These are phyloP conservation scores for Mastomys coucha DNA, from an alignment of 2,113 vertebrate genomes.

Conservation along the genomic window DNA sequence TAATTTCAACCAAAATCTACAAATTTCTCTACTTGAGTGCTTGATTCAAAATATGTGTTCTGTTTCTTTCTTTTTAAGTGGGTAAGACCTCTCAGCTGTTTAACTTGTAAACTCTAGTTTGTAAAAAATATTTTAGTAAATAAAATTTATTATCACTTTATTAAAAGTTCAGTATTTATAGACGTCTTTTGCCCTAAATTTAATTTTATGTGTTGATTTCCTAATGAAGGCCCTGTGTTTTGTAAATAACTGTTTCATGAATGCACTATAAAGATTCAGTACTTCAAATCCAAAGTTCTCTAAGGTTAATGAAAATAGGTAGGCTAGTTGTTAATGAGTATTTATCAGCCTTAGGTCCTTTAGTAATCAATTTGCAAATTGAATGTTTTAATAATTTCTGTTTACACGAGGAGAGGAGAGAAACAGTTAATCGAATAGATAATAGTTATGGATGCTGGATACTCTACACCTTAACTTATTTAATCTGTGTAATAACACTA, in stretches of 20 bases:
- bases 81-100: not conserved
- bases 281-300: constrained; percentile 41
- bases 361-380: constrained; percentile 4
- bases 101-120: not conserved
- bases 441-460: not conserved
- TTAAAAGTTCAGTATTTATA: not conserved
- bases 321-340: constrained; percentile 34
- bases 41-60: not conserved
- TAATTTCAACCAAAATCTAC: not conserved
- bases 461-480: not conserved
- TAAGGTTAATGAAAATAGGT: not conserved
- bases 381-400: constrained; percentile 19
- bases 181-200: constrained; percentile 31
- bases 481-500: not conserved
- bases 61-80: not conserved
- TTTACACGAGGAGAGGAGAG: constrained; percentile 18
- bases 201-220: constrained; percentile 30
- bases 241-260: not conserved
- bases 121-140: constrained; percentile 48
- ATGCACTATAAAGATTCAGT: not conserved
- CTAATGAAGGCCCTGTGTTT: not conserved
- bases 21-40: not conserved
- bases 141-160: not conserved
- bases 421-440: constrained; percentile 38
- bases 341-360: not conserved